These are phyloP conservation scores for Cryptosula pallasiana DNA, from an alignment of 2,888 invertebrate genomes.

Conservation along the genomic window DNA sequence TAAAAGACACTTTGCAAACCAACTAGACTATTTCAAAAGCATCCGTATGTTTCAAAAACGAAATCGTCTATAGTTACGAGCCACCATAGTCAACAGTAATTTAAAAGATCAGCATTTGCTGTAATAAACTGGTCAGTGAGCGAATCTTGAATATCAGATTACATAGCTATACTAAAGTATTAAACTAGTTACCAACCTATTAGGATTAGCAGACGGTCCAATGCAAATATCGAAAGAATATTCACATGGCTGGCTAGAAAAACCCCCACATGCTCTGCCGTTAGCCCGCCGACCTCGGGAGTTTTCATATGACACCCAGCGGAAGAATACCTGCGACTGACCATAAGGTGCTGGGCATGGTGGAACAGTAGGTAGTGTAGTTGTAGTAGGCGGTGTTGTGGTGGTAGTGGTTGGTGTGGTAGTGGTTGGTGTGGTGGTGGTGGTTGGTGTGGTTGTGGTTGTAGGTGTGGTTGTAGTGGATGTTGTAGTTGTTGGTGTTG, in stretches of 20 bases:
- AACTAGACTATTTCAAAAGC: too few relatives aligned
- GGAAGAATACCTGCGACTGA: background rate
- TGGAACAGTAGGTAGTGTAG: background rate
- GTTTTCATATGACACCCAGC: slow-evolving; percentile 4
- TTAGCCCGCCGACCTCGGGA: background rate
- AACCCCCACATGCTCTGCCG: background rate
- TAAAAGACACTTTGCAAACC: too few relatives aligned
- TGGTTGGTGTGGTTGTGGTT: slow-evolving; percentile 14
- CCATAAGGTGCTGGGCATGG: background rate
- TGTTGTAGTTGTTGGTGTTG: slow-evolving; percentile 23
- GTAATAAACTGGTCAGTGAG: too few relatives aligned
- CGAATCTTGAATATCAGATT: too few relatives aligned
- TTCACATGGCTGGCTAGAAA: background rate
- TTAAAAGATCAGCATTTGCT: too few relatives aligned
- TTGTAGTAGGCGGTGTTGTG: background rate
- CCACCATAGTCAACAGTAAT: too few relatives aligned
- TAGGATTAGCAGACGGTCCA: background rate
- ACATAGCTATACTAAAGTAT: too few relatives aligned
- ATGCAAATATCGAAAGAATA: background rate
- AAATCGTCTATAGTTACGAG: too few relatives aligned
- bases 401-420: slow-evolving; percentile 10
- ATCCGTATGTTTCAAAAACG: too few relatives aligned
- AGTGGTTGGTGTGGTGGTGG: slow-evolving; percentile 7
- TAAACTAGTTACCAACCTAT: too few relatives aligned
- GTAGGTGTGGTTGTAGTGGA: slow-evolving; percentile 25